Conservation (phyloP, 2,113 vertebrate species). For the Trinectes maculatus region DNA sequence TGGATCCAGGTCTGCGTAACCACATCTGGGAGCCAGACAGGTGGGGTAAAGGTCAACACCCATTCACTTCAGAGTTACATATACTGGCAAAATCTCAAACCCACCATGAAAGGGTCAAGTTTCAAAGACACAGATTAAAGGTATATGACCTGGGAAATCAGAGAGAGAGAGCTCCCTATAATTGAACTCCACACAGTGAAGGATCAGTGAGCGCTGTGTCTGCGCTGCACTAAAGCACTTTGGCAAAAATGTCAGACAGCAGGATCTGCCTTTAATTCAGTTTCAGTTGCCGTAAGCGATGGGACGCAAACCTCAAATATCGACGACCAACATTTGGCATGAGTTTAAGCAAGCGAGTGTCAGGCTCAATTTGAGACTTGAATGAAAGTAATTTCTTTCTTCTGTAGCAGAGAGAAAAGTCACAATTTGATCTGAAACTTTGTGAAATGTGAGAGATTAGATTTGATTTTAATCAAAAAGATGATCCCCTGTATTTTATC, state of each 20-base stretch:
- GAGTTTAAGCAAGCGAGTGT: constrained; percentile 13
- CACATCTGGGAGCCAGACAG: constrained; percentile 23
- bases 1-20: constrained; percentile 16
- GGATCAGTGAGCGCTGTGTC: constrained; percentile 22
- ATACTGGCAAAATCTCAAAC: constrained; percentile 29
- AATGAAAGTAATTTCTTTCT: neutral
- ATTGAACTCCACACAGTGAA: constrained; percentile 40
- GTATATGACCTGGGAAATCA: constrained; percentile 33
- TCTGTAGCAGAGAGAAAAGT: neutral
- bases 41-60: constrained; percentile 26
- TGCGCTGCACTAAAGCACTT: constrained; percentile 28
- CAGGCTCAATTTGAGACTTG: constrained; percentile 14
- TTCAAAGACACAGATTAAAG: constrained; percentile 48
- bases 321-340: constrained; percentile 12
- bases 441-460: constrained; percentile 16
- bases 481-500: too few species aligned
- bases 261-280: constrained; percentile 28
- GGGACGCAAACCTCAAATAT: constrained; percentile 30
- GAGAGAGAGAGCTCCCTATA: constrained; percentile 25
- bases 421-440: neutral
- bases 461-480: constrained; percentile 16
- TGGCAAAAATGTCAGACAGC: constrained; percentile 23
- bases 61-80: constrained; percentile 30
- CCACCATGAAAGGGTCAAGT: constrained; percentile 2
- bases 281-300: constrained; percentile 19